A percentile compares a stretch with the other conserved stretches of the same genome.
These are phyloP conservation scores for Limnephilus rhombicus DNA, from an alignment of 2,888 invertebrate genomes.

Conservation along the genomic window DNA sequence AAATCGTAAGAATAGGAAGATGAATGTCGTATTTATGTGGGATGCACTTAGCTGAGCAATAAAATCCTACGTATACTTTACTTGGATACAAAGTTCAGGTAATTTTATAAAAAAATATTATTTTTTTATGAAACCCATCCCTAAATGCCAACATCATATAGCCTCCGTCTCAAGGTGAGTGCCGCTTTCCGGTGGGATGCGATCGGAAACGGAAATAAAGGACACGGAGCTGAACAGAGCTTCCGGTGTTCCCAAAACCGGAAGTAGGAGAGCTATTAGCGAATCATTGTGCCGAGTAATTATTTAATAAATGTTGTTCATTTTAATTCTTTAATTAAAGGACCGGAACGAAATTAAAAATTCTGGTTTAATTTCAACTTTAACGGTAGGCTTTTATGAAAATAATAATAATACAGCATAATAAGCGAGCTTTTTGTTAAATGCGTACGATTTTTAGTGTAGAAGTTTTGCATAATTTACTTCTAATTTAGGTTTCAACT, in stretches of 20 bases:
- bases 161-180: conserved; percentile 36
- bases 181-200: conserved; percentile 39
- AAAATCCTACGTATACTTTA: too few species aligned
- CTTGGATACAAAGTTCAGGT: not conserved
- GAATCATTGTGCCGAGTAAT: conserved; percentile 34
- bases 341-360: conserved; percentile 6
- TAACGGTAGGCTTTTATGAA: not conserved
- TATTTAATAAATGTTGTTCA: conserved; percentile 35
- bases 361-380: not conserved
- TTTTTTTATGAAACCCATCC: not conserved
- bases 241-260: conserved; percentile 32
- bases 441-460: not conserved
- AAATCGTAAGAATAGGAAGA: too few species aligned
- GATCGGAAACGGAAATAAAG: conserved; percentile 46
- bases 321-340: not conserved
- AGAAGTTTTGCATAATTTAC: not conserved
- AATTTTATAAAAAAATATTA: not conserved
- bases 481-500: too few species aligned
- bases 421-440: not conserved
- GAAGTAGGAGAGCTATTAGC: conserved; percentile 32
- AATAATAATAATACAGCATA: not conserved
- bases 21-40: too few species aligned
- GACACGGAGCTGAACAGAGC: conserved; percentile 36
- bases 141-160: conserved; percentile 1
- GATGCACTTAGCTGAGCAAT: too few species aligned